Percentiles rank a stretch among this genome's conserved stretches.
phyloP scores from a whole-genome alignment of 2,797 vertebrate species.

The Odontamblyopus lacepedii region DNA sequence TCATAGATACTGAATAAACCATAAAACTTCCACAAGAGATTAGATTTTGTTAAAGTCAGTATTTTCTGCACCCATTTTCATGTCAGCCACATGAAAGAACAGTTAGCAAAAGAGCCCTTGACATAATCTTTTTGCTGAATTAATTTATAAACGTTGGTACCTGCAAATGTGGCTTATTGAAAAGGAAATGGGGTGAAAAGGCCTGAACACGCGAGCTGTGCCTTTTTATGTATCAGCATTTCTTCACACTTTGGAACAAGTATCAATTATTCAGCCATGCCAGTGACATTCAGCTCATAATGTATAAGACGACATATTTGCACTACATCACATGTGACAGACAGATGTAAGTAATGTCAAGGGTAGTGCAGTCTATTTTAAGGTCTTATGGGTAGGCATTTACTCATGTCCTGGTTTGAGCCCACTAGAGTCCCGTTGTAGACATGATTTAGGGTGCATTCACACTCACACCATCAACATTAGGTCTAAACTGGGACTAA shows the following conservation, averaged over 20 bases:
- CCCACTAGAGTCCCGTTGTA: neutral
- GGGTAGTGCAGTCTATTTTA: neutral
- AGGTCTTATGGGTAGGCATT: neutral
- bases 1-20: constrained; percentile 26
- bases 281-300: constrained; percentile 41
- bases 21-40: constrained; percentile 24
- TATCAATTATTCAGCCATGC: constrained; percentile 61
- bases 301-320: constrained; percentile 15
- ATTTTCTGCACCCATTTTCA: constrained; percentile 30
- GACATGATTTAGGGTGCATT: too few species aligned
- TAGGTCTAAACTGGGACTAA: too few species aligned
- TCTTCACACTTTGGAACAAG: constrained; percentile 33
- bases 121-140: constrained; percentile 29
- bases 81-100: constrained; percentile 10
- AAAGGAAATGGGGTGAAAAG: constrained; percentile 13
- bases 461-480: too few species aligned
- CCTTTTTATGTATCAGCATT: constrained; percentile 42
- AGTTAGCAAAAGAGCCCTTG: constrained; percentile 12
- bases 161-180: constrained; percentile 28
- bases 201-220: constrained; percentile 44
- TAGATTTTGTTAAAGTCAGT: constrained; percentile 29
- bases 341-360: neutral
- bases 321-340: constrained; percentile 4
- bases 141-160: constrained; percentile 37
- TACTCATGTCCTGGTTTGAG: neutral